phyloP scores from a whole-genome alignment of 2,113 vertebrate species.

The Bos indicus region DNA sequence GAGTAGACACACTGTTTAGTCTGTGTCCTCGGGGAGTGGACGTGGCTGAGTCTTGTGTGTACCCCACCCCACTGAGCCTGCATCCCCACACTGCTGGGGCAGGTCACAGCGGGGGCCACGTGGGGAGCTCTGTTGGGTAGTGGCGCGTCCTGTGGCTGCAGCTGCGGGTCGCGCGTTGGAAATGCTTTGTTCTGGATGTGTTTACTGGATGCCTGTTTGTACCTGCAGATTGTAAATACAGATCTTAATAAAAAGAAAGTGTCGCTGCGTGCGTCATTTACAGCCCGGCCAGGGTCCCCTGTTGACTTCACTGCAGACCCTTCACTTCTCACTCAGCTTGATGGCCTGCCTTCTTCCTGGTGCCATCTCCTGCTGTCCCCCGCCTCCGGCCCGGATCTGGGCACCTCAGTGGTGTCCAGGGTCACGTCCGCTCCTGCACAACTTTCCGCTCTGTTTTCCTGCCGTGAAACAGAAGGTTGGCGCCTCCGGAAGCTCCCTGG shows the following conservation, averaged over 20 bases:
- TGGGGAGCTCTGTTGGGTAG: not conserved
- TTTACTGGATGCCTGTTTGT: slow-evolving; percentile 32
- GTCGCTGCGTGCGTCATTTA: fast-evolving
- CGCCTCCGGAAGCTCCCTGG: not conserved
- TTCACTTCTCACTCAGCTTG: not conserved
- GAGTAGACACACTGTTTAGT: not conserved
- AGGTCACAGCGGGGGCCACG: fast-evolving
- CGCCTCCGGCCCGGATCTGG: fast-evolving
- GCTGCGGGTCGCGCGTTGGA: not conserved
- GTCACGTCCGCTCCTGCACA: not conserved
- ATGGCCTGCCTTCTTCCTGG: fast-evolving
- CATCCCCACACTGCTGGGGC: not conserved
- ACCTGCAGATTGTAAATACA: slow-evolving; percentile 55
- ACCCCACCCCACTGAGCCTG: fast-evolving
- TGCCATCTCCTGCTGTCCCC: not conserved
- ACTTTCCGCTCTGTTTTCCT: not conserved
- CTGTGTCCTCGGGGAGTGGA: not conserved
- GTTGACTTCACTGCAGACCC: not conserved
- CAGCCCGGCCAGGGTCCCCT: not conserved
- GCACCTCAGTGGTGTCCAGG: fast-evolving
- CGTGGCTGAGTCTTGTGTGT: not conserved
- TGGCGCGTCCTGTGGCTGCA: not conserved
- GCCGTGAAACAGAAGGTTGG: not conserved
- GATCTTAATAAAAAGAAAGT: slow-evolving; percentile 46
- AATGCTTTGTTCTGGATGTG: slow-evolving; percentile 23